Base-by-base conservation (phyloP, 2,113 vertebrate species). In the Ammospiza caudacuta region DNA sequence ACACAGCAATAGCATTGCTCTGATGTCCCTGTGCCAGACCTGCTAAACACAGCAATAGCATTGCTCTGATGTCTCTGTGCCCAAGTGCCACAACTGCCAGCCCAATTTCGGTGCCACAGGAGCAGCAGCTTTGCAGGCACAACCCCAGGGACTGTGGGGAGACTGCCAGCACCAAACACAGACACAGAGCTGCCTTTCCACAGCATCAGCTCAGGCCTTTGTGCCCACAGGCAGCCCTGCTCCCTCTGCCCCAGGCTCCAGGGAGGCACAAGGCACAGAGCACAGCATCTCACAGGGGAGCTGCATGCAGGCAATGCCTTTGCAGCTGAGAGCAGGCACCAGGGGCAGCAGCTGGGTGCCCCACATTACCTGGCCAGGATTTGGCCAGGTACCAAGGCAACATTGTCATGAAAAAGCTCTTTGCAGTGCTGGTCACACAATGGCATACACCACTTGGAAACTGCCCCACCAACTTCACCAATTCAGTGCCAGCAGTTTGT, bases 41-140 rank as follows among this genome's bases (percentile, higher is more conserved):
- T 99, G 98, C 51, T 67, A 97, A 94, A 86, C 88, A 96, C 44
- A 97, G 77, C 47, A 81, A 85, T 2, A 83, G 44, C 27, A 0
- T 15, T 35, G 58, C 20, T 47, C 35, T 17, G 0, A 31, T 0
- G 0, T 10, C 46, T 43, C 52, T 10, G 46, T 9, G 37, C 27
- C 17, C 3, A 0, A 47, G 64, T 5, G 7, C 44, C 14, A 33
- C 59, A 6, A 9, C 19, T 62, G 7, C 55, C 37, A 18, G 33
- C 57, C 46, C 0, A 0, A 2, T 35, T 22, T 13, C 0, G 0
- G 57, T 51, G 20, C 47, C 7, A 0, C 15, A 2, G 23, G 25
- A 67, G 20, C 14, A 23, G 80, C 13, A 17, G 33, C 28, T 41
- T 11, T 35, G 59, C 8, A 58, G 51, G 35, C n/a, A 12, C 73